phyloP scores from a whole-genome alignment of 30 jellyfish, hydroid and myxozoan genomes.

The Sanderia malayensis region DNA sequence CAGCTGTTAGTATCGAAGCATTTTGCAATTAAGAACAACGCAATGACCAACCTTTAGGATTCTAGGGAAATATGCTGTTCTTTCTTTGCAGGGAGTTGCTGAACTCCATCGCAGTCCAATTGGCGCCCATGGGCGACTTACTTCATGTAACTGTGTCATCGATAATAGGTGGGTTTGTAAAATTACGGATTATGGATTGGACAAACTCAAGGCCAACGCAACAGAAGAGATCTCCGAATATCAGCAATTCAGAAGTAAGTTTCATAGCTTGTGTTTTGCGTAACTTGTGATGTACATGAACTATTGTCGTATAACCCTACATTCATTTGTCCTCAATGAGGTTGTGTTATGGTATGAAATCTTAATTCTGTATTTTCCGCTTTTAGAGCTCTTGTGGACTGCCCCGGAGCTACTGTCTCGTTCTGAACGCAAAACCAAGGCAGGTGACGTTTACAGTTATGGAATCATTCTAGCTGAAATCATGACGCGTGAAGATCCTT shows the following conservation, averaged over 20 bases:
- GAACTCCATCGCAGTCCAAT: constrained; percentile 92
- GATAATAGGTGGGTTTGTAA: constrained; percentile 98
- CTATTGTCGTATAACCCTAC: too few species aligned
- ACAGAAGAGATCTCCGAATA: constrained; percentile 76
- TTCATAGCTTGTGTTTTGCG: too few species aligned
- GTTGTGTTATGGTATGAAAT: too few species aligned
- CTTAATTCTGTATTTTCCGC: too few species aligned
- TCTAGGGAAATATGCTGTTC: too few species aligned
- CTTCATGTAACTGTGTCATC: constrained; percentile 86
- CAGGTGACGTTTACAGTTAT: constrained; percentile 91
- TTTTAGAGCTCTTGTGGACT: constrained; percentile 77
- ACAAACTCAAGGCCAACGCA: constrained; percentile 73
- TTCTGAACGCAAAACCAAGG: constrained; percentile 67
- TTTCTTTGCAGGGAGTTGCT: constrained; percentile 50
- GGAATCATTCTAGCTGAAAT: constrained; percentile 91
- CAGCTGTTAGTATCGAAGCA: too few species aligned
- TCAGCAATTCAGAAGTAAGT: constrained; percentile 85
- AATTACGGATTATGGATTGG: constrained; percentile 95
- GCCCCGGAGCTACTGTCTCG: constrained; percentile 84
- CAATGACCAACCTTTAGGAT: too few species aligned
- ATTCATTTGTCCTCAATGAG: too few species aligned
- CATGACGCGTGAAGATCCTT: constrained; percentile 85
- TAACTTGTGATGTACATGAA: too few species aligned
- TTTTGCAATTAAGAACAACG: too few species aligned
- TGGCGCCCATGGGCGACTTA: constrained; percentile 86